phyloP scores from a whole-genome alignment of 2,888 invertebrate genomes.

The Hemithea aestivaria region DNA sequence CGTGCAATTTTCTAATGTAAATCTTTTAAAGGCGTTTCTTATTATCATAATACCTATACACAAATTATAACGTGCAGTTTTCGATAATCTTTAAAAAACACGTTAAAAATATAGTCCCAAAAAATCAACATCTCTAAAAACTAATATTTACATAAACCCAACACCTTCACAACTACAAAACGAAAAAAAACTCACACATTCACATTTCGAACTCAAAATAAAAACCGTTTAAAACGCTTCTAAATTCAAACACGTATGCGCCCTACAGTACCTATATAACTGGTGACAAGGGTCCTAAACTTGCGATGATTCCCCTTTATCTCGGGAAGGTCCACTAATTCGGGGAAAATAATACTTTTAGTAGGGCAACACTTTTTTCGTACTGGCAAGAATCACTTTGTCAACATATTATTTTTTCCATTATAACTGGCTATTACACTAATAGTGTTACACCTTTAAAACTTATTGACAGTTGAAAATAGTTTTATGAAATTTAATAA shows the following conservation, averaged over 20 bases:
- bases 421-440: too few species aligned
- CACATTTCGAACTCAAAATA: conserved; percentile 22
- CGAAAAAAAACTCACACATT: conserved; percentile 28
- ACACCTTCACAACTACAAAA: conserved; percentile 28
- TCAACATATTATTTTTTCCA: too few species aligned
- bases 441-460: too few species aligned
- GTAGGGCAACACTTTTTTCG: conserved; percentile 9
- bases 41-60: too few species aligned
- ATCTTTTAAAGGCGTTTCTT: too few species aligned
- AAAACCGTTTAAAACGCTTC: conserved; percentile 6
- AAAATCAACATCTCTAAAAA: background rate
- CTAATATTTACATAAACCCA: conserved; percentile 11
- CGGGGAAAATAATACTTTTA: conserved; percentile 28
- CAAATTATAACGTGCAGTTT: too few species aligned
- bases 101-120: background rate
- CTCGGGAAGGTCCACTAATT: conserved; percentile 97
- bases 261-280: conserved; percentile 95
- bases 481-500: too few species aligned
- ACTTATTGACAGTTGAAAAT: too few species aligned
- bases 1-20: too few species aligned
- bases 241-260: conserved; percentile 27
- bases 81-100: background rate
- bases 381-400: conserved; percentile 13
- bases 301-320: conserved; percentile 99
- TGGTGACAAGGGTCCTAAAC: conserved; percentile 99